Evolutionary conservation across 2,888 invertebrate genomes (phyloP).

Genomic region (Cephus runcator): DNA sequence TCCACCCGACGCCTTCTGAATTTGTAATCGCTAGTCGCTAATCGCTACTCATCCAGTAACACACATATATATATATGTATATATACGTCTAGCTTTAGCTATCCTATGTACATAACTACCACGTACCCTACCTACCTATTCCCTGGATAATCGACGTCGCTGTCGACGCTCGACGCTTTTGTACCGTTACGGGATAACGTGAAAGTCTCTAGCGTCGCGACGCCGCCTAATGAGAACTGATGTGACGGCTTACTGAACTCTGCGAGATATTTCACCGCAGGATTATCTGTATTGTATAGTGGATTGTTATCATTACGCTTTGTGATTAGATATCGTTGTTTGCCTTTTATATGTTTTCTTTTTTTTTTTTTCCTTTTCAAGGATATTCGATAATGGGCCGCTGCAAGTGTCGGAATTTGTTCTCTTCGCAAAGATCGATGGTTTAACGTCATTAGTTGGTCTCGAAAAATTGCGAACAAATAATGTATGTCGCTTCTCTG

Average conservation of each 20-base stretch:
- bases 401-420: background rate
- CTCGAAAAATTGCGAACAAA: background rate
- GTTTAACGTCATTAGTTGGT: background rate
- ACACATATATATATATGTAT: slow-evolving; percentile 7
- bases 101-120: slow-evolving; percentile 1
- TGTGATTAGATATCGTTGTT: background rate
- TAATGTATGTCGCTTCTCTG: background rate
- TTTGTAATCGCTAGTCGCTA: slow-evolving; percentile 19
- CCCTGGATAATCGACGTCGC: background rate
- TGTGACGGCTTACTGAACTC: slow-evolving; percentile 8
- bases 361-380: background rate
- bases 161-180: background rate
- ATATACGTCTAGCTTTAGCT: slow-evolving; percentile 8
- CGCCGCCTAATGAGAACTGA: slow-evolving; percentile 21
- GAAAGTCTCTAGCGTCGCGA: slow-evolving; percentile 12
- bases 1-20: slow-evolving; percentile 20
- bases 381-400: background rate
- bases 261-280: background rate
- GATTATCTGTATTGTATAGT: background rate
- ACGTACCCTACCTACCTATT: background rate
- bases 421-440: background rate
- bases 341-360: background rate
- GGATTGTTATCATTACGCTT: background rate
- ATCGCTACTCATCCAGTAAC: slow-evolving; percentile 10
- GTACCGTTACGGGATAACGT: slow-evolving; percentile 11